phyloP scores from a whole-genome alignment of 2,888 invertebrate species.

The Melieria crassipennis region DNA sequence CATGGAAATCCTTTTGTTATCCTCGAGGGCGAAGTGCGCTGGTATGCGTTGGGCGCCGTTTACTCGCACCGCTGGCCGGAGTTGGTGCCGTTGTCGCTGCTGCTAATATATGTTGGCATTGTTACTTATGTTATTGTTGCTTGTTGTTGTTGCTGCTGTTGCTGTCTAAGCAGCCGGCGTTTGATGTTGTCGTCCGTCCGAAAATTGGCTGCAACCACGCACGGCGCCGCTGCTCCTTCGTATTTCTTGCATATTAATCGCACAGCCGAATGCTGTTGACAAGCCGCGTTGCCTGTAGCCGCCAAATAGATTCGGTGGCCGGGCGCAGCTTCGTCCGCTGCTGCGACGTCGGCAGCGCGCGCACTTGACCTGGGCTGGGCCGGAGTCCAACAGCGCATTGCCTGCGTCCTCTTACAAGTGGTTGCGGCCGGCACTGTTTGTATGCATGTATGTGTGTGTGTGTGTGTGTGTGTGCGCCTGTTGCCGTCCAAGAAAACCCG shows the following conservation, averaged over 20 bases:
- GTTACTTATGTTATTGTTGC: background rate
- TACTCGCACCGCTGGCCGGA: slow-evolving; percentile 2
- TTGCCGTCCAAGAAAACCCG: slow-evolving; percentile 33
- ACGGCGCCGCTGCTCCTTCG: background rate
- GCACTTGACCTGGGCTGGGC: background rate
- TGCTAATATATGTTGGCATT: background rate
- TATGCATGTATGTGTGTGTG: slow-evolving; percentile 16
- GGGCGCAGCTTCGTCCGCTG: background rate
- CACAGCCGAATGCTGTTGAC: slow-evolving; percentile 12
- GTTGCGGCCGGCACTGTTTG: slow-evolving; percentile 23
- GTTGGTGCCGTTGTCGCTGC: slow-evolving; percentile 11
- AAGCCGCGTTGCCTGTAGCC: slow-evolving; percentile 2
- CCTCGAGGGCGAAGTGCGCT: slow-evolving; percentile 32
- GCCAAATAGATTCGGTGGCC: background rate
- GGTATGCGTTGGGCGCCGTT: background rate
- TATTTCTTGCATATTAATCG: background rate
- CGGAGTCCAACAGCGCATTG: slow-evolving; percentile 1
- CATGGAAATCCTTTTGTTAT: slow-evolving; percentile 39
- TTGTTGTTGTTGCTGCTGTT: background rate
- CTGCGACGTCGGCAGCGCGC: background rate
- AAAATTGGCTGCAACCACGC: background rate
- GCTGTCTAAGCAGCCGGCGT: background rate
- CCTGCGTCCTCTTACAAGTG: slow-evolving; percentile 39
- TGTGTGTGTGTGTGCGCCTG: slow-evolving; percentile 36
- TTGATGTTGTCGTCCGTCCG: too few relatives aligned